Evolutionary conservation across 2,797 vertebrate species (phyloP).

Genomic region (Chelon auratus): DNA sequence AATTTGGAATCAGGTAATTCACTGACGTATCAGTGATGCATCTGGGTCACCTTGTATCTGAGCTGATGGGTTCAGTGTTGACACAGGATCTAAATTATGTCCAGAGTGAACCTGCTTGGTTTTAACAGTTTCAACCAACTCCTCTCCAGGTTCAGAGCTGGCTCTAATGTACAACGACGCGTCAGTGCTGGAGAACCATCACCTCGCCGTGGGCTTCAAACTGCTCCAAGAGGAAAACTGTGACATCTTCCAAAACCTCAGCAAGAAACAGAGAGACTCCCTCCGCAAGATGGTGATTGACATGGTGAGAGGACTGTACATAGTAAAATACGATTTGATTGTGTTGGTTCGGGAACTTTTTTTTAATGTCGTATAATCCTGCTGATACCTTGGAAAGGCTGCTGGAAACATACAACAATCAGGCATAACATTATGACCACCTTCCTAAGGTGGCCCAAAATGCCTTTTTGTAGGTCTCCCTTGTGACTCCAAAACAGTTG

Average conservation of each 20-base stretch:
- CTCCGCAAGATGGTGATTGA: conserved; percentile 95
- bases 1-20: background rate
- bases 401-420: too few species aligned
- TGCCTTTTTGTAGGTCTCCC: too few species aligned
- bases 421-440: too few species aligned
- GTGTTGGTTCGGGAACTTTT: background rate
- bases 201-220: conserved; percentile 95
- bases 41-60: background rate
- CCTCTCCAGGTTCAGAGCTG: conserved; percentile 89
- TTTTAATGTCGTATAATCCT: background rate
- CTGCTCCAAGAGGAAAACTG: conserved; percentile 94
- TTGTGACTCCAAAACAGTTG: too few species aligned
- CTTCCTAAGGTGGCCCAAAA: too few species aligned
- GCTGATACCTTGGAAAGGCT: background rate
- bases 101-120: background rate
- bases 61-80: background rate
- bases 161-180: conserved; percentile 94
- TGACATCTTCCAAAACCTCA: conserved; percentile 93
- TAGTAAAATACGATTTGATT: background rate
- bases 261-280: conserved; percentile 89
- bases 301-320: conserved; percentile 84
- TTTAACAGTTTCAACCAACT: background rate
- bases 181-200: conserved; percentile 94
- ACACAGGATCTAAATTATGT: background rate
- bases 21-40: background rate